Conservation (phyloP, 2,888 invertebrate species). For the Creontiades dilutus region DNA sequence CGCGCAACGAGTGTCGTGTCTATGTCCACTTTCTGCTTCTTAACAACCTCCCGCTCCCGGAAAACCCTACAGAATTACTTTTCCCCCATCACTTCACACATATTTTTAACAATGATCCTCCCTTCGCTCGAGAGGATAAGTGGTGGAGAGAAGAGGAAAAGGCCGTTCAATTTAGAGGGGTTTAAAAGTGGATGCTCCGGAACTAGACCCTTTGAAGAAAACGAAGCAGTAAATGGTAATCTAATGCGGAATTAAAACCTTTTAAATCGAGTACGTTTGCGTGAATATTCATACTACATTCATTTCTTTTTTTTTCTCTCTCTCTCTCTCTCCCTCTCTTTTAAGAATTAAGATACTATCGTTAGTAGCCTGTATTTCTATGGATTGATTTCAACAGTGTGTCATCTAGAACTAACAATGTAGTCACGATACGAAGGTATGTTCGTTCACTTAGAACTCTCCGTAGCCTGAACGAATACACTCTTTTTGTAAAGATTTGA, state of each 20-base stretch:
- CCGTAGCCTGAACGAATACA: no score
- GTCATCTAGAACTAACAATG: no score
- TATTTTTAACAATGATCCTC: not conserved
- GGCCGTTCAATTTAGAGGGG: not conserved
- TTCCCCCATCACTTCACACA: not conserved
- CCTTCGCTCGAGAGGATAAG: not conserved
- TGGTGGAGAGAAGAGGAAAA: not conserved
- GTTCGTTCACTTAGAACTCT: no score
- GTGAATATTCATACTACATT: not conserved
- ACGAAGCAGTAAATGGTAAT: not conserved
- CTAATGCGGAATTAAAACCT: not conserved
- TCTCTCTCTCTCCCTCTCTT: no score
- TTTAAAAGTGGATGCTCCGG: not conserved
- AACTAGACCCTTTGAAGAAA: not conserved
- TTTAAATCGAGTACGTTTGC: slow-evolving; percentile 7
- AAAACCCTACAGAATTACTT: not conserved
- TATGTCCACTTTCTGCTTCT: slow-evolving; percentile 49
- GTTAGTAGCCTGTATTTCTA: no score
- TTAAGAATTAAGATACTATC: no score
- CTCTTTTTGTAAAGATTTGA: no score
- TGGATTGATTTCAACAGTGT: no score
- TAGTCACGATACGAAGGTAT: no score
- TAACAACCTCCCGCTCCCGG: slow-evolving; percentile 3
- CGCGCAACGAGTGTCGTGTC: slow-evolving; percentile 28
- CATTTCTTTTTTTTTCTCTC: no score